Percentiles rank a stretch among this genome's conserved stretches.
Evolutionary conservation across 2,888 invertebrate species (phyloP).

Genomic region (Escarpia spicata): DNA sequence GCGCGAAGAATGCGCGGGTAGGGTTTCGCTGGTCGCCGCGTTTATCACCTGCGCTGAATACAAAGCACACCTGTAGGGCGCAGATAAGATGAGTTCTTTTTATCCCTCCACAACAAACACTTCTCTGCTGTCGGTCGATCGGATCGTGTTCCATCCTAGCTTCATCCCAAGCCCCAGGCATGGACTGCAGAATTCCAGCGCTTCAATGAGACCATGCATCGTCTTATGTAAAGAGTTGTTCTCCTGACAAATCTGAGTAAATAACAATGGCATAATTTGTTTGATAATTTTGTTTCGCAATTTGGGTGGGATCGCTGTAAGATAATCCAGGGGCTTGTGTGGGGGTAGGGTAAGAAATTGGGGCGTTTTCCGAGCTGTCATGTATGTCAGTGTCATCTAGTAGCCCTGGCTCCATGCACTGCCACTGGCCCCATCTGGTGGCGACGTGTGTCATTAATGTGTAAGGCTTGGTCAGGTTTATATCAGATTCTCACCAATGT

Average conservation of each 20-base stretch:
- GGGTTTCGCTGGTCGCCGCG: not conserved
- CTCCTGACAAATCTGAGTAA: not conserved
- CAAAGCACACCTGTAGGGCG: not conserved
- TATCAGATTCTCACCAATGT: not conserved
- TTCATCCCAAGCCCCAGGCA: not conserved
- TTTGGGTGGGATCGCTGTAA: not conserved
- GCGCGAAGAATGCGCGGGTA: not conserved
- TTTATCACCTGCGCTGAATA: slow-evolving; percentile 12
- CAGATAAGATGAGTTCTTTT: not conserved
- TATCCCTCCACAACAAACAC: not conserved
- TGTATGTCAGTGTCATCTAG: not conserved
- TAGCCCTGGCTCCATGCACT: not conserved
- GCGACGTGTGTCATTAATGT: not conserved
- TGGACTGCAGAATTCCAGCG: not conserved
- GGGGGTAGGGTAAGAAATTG: not conserved
- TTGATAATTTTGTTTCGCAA: not conserved
- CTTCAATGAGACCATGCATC: not conserved
- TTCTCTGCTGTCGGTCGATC: not conserved
- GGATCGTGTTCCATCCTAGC: not conserved
- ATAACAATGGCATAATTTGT: not conserved
- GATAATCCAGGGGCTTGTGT: not conserved
- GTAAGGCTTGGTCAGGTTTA: not conserved
- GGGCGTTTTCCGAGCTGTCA: no score
- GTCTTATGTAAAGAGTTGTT: not conserved
- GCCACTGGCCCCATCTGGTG: not conserved